Percentiles rank a stretch among this genome's conserved stretches.
phyloP scores from a whole-genome alignment of 2,888 invertebrate genomes.

The Agrotis clavis region DNA sequence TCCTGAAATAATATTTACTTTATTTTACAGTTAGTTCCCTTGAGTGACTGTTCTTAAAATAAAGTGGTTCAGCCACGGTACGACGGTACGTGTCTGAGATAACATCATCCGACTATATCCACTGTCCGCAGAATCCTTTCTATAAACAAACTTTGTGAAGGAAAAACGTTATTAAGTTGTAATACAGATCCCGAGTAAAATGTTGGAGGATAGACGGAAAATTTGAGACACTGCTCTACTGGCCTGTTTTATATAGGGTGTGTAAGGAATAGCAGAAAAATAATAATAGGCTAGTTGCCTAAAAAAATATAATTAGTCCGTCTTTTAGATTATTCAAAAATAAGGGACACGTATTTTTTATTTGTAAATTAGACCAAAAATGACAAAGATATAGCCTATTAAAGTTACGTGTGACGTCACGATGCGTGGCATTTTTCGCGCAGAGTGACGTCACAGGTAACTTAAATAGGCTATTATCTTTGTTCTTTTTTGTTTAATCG shows the following conservation, averaged over 20 bases:
- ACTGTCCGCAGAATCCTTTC: conserved; percentile 44
- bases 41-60: conserved; percentile 46
- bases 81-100: conserved; percentile 52
- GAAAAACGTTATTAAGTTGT: conserved; percentile 56
- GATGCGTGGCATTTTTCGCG: too few relatives aligned
- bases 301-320: too few relatives aligned
- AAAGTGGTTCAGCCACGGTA: conserved; percentile 28
- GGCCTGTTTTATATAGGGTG: conserved; percentile 24
- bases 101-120: conserved; percentile 30
- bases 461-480: too few relatives aligned
- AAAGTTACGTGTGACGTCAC: too few relatives aligned
- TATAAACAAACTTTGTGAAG: conserved; percentile 42
- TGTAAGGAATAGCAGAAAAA: neutral
- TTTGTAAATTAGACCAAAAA: too few relatives aligned
- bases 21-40: conserved; percentile 16
- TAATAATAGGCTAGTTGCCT: too few relatives aligned
- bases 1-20: conserved; percentile 30
- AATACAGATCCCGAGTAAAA: conserved; percentile 29
- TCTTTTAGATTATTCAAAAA: too few relatives aligned
- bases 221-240: conserved; percentile 35
- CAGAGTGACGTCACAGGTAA: too few relatives aligned
- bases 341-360: too few relatives aligned
- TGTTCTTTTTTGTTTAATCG: too few relatives aligned
- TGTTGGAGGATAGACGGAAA: conserved; percentile 24
- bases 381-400: too few relatives aligned